Evolutionary conservation across 1,140 invertebrate genomes (phyloP).

Genomic region (Zophobas atratus): DNA sequence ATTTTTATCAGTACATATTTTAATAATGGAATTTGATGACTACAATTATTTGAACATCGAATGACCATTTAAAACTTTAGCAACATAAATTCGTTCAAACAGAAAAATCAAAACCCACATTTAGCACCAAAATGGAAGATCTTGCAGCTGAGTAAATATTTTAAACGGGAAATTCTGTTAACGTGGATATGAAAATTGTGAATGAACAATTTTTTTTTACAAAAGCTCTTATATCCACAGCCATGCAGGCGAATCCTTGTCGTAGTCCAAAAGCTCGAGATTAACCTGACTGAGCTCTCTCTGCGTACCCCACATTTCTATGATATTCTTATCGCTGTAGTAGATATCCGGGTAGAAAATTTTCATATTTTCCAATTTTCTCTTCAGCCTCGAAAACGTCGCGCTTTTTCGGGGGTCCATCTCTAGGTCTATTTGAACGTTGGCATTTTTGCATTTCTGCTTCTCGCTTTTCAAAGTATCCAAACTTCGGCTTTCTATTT

Average conservation of each 20-base stretch:
- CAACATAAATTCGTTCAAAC: too few relatives aligned
- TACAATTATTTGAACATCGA: too few relatives aligned
- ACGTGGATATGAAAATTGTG: too few relatives aligned
- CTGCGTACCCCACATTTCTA: slow-evolving; percentile 21
- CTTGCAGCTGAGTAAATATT: too few relatives aligned
- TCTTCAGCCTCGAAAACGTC: slow-evolving; percentile 3
- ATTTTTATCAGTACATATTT: too few relatives aligned
- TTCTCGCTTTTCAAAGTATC: not conserved
- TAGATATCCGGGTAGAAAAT: slow-evolving; percentile 28
- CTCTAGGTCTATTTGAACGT: not conserved
- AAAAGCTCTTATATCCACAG: slow-evolving; percentile 19
- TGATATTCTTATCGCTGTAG: slow-evolving; percentile 11
- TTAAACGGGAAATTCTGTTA: too few relatives aligned
- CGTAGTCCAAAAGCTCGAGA: slow-evolving; percentile 20
- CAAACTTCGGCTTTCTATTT: not conserved
- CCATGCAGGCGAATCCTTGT: slow-evolving; percentile 22
- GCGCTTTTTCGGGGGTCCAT: not conserved
- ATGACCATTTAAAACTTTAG: too few relatives aligned
- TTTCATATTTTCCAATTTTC: slow-evolving; percentile 15
- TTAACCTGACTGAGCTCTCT: slow-evolving; percentile 5
- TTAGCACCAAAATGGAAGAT: too few relatives aligned
- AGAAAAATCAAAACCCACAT: too few relatives aligned
- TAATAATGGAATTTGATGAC: too few relatives aligned
- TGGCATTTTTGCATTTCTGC: not conserved
- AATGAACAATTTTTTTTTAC: too few relatives aligned